Base-by-base conservation (phyloP, 2,797 vertebrate genomes). In the Kryptopterus vitreolus region DNA sequence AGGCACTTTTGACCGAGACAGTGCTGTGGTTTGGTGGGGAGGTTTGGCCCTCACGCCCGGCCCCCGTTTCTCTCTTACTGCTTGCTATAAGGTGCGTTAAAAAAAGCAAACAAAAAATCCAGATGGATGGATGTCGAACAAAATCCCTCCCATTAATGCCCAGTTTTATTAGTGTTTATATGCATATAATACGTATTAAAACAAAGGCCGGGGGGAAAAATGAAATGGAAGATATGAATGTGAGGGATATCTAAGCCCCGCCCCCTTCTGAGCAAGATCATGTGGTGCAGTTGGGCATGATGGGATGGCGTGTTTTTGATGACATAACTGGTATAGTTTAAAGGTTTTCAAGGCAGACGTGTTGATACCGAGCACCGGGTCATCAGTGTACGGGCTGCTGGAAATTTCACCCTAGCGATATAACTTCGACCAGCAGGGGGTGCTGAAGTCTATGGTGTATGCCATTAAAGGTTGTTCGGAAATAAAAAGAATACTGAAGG, bases 1-100 rank as follows among this genome's bases (percentile, higher is more conserved):
- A 93, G 92, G 92, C 92, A 92, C 91, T 93, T 92, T 89, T 92
- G 90, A 91, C 88, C 84, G 78, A 33, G 86, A 90, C 88, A 87
- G 85, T 81, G 87, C 81, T 57, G 86, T 82, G 63, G 79, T 79
- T 81, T 81, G 53, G n/a, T n/a, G n/a, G n/a, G 66, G 48, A 57
- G 48, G 78, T n/a, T n/a, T 81, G 55, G 31, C 46, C 68, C 69
- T 26, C 12, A 71, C 35, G 75, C 35, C 48, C 3, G 0, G 8
- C n/a, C 31, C 33, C 52, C n/a, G 16, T 52, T 24, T 38, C 26
- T 38, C 26, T 22, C 24, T 26, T 35, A 53, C 24, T 7, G 66
- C 16, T 76, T 7, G 66, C 16, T 76, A 22, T 50, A 55, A 26
- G 31, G 57, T 31, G 12, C 2, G 8, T 2, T 50, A 70, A 31